Base-by-base conservation (phyloP, 64 coral and sea anemone genomes). In the Pocillopora damicornis region DNA sequence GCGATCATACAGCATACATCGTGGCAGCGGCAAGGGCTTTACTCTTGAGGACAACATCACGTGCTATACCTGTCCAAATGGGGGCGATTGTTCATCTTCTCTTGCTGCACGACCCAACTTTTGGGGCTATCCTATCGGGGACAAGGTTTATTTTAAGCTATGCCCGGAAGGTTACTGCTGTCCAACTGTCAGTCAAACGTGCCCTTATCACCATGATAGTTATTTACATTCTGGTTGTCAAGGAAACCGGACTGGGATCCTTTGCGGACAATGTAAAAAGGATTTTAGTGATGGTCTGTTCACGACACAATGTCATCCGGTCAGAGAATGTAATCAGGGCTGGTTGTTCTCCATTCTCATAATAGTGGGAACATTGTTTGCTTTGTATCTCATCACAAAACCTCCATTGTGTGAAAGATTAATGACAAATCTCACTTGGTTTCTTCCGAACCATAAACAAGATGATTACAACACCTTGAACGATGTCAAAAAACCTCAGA, bases 151-250 rank as follows among this genome's bases (percentile, higher is more conserved):
- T 9, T 90, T 90, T 58, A 64, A 11, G 60, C 58, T 75, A 16
- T 90, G 89, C 64, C 89, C 89, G 16, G 37, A 75, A 34, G 57
- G 69, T 16, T 90, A 90, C 38, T 90, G 89, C 34, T 90, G 89
- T 65, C 60, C 58, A 65, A 1, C 58, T 75, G 76, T 23, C 58
- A 90, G 76, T 38, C 74, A 83, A 42, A 77, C 11, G 0, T 90
- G 89, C 59, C 51, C 67, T 2, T 90, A 64, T 69, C 15, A 20
- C 58, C 66, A 75, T 16, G 58, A 60, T 6, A 83, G 36, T 18
- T 79, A 79, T n/a, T 17, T 14, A 15, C 30, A 76, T 63, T 83
- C 89, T 63, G 79, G 79, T 84, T 90, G 89, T 37, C 79, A 84
- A 38, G 79, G 89, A 11, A 90, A 90, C 71, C 79, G 89, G 0